Evolutionary conservation across 2,888 invertebrate genomes (phyloP), one percentile per base, ranked within the genome.

Genomic region (Heliconius ethilla): DNA sequence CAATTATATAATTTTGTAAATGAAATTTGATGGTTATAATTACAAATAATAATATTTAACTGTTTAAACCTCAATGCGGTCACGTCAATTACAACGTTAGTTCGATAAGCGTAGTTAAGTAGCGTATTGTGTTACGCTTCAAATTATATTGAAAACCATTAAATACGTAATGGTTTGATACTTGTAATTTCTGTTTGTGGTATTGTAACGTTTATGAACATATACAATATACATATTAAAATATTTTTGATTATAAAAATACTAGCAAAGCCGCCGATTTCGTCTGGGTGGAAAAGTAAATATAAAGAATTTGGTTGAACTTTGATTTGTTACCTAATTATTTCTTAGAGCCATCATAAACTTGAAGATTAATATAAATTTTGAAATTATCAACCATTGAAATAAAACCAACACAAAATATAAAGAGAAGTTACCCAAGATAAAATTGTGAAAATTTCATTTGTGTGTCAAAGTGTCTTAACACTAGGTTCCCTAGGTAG

Each of bases 51-150:
- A 79, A 70, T 62, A 45, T 45, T 76, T 45, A 7, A 45, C 25
- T 6, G 69, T 40, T 25, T 40, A 67, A 69, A 40, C 69, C 69
- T 40, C 69, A 69, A 69, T 69, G 69, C 25, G 69, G 69, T 69
- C 25, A 69, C 40, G 40, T 18, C 69, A 69, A 69, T 69, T 69
- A 69, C 40, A 40, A 25, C 25, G 13, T 69, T 69, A 69, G 69
- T 69, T 69, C 69, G 40, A 69, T 69, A 69, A 69, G 69, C 25
- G 69, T 40, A 25, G 69, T 69, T 69, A 40, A 69, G 40, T 69
- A 69, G 69, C 40, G 69, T 69, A 69, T 69, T 69, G n/a, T 69
- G 69, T 40, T 69, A 69, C 69, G 69, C 69, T 69, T 69, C 40
- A n/a, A 69, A 69, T 25, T 69, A 69, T 37, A 69, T 3, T 69